These are phyloP conservation scores for Odontophorus gujanensis DNA, from an alignment of 2,113 vertebrate genomes.

Conservation along the genomic window DNA sequence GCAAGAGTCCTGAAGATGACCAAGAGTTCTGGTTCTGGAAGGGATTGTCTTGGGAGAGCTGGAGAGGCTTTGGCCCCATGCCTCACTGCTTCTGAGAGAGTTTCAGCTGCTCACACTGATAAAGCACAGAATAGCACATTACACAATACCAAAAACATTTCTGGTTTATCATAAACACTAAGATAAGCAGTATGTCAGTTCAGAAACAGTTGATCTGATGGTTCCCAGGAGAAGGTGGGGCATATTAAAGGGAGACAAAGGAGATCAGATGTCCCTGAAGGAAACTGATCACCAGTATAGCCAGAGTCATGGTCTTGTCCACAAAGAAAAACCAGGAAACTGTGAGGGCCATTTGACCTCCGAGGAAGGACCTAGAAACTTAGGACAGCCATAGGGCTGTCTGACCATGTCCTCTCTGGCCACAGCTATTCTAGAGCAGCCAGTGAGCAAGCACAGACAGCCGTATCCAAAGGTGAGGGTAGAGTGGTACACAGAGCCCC, in stretches of 20 bases:
- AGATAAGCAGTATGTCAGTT: neutral
- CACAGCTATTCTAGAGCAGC: neutral
- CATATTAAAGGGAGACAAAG: neutral
- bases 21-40: neutral
- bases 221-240: neutral
- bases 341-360: neutral
- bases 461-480: rapidly evolving
- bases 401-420: rapidly evolving
- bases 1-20: neutral
- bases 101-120: neutral
- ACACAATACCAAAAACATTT: neutral
- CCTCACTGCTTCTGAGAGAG: neutral
- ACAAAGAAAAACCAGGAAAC: neutral
- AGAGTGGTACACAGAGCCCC: neutral
- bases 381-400: neutral
- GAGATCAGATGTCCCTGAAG: neutral
- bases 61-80: neutral
- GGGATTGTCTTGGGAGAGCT: neutral
- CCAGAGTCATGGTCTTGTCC: neutral
- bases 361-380: neutral
- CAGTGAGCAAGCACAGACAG: neutral
- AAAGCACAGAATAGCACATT: neutral
- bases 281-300: neutral
- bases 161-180: neutral
- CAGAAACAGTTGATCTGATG: neutral